Percentiles rank a stretch among this genome's conserved stretches.
Conservation (phyloP, 1,140 invertebrate species). For the Globodera rostochiensis region DNA sequence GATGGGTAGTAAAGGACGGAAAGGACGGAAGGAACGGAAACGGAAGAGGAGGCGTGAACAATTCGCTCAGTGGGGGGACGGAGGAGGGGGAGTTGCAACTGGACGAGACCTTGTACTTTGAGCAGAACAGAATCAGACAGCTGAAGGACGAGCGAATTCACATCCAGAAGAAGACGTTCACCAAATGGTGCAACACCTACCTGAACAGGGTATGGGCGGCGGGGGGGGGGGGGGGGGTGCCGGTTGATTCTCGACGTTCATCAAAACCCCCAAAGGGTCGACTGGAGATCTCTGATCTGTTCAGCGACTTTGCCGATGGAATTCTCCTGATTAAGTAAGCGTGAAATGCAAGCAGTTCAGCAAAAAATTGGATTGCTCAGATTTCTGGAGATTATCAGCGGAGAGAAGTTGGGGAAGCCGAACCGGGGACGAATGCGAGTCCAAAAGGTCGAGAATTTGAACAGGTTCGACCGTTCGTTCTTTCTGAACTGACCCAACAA, state of each 20-base stretch:
- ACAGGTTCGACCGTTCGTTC: constrained; percentile 68
- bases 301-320: constrained; percentile 89
- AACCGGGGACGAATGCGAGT: constrained; percentile 95
- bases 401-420: constrained; percentile 91
- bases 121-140: constrained; percentile 74
- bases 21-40: constrained; percentile 18
- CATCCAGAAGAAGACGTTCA: constrained; percentile 99
- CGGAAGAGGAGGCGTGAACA: background rate
- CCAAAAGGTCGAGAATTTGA: constrained; percentile 99
- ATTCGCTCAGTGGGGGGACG: background rate
- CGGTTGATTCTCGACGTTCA: background rate
- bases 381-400: constrained; percentile 96
- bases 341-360: background rate
- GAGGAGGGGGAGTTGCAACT: constrained; percentile 42
- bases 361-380: background rate
- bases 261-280: constrained; percentile 69
- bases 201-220: constrained; percentile 79
- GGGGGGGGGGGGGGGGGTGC: no score
- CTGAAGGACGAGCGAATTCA: constrained; percentile 92
- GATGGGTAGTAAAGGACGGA: background rate
- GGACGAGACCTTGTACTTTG: constrained; percentile 55
- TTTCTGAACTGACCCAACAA: background rate
- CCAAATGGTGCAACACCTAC: constrained; percentile 99
- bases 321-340: constrained; percentile 82
- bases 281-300: constrained; percentile 95